Conservation (phyloP, 2,113 vertebrate genomes). For the Brienomyrus brachyistius region DNA sequence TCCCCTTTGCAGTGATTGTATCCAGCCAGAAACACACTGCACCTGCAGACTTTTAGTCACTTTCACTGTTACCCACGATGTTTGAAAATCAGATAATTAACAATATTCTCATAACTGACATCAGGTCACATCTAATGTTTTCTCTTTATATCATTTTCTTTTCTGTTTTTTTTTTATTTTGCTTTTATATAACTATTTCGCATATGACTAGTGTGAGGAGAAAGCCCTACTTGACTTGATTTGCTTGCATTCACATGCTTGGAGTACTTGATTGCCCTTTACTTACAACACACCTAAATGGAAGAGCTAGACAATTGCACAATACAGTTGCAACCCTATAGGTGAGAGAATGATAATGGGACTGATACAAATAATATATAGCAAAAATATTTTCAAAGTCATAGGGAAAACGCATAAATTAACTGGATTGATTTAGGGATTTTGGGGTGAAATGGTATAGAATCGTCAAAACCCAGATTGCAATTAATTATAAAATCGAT, state of each 20-base stretch:
- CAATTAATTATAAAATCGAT: not conserved
- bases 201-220: not conserved
- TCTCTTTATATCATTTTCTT: not conserved
- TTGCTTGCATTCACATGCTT: not conserved
- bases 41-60: too few species aligned
- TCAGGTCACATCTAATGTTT: not conserved
- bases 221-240: not conserved
- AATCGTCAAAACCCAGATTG: not conserved
- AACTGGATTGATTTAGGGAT: not conserved
- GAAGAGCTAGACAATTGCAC: not conserved
- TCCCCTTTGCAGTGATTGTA: too few species aligned
- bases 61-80: too few species aligned
- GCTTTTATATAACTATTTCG: not conserved
- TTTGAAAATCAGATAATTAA: too few species aligned
- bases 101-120: too few species aligned
- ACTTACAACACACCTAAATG: not conserved
- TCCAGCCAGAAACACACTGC: too few species aligned
- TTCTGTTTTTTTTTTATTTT: not conserved
- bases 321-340: not conserved
- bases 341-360: not conserved
- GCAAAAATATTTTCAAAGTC: not conserved
- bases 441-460: not conserved
- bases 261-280: not conserved
- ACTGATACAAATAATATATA: not conserved
- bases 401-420: not conserved